A percentile compares a stretch with the other conserved stretches of the same genome.
Evolutionary conservation across 2,113 vertebrate species (phyloP).

Genomic region (Strigops habroptila): DNA sequence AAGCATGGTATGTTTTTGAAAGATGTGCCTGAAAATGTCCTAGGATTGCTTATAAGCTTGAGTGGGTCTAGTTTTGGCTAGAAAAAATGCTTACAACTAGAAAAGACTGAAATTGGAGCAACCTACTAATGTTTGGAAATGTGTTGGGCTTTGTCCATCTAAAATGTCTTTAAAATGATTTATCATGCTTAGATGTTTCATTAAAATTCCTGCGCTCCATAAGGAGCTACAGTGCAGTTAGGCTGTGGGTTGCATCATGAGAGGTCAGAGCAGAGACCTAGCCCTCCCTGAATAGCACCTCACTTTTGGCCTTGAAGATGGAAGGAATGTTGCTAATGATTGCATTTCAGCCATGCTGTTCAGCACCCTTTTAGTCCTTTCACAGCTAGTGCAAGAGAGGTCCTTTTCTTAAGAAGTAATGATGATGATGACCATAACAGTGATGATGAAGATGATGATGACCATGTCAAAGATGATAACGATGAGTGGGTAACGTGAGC

Average conservation of each 20-base stretch:
- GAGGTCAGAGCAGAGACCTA: background rate
- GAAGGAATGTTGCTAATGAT: background rate
- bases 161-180: background rate
- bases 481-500: no score
- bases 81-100: background rate
- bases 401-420: background rate
- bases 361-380: background rate
- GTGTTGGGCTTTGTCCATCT: background rate
- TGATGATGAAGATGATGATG: background rate
- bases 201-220: background rate
- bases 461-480: background rate
- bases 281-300: background rate
- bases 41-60: background rate
- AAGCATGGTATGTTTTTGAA: background rate
- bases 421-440: background rate
- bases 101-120: background rate
- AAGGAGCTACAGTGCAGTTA: background rate
- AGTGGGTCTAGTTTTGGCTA: background rate
- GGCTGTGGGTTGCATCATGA: background rate
- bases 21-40: background rate
- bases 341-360: background rate
- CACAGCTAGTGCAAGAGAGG: background rate
- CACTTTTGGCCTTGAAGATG: background rate
- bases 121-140: background rate
- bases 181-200: background rate